Evolutionary conservation across 2,797 vertebrate species (phyloP).

Genomic region (Crax fasciolata): DNA sequence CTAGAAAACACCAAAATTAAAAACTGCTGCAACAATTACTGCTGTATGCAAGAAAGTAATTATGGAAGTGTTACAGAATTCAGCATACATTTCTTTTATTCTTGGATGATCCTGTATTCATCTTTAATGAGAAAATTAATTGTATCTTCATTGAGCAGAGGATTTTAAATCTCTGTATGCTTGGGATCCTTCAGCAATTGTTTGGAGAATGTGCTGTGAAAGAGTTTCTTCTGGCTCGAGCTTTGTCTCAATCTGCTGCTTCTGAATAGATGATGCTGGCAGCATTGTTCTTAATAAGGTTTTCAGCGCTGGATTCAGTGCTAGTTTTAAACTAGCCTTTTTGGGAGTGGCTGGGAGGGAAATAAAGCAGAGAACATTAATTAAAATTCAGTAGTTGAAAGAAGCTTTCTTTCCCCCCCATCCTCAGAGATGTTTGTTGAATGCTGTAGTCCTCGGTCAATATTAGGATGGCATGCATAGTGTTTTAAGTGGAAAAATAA

Average conservation of each 20-base stretch:
- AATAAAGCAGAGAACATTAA: not conserved
- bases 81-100: not conserved
- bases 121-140: constrained; percentile 35
- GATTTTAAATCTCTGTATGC: not conserved
- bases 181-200: not conserved
- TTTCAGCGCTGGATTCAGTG: not conserved
- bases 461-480: not conserved
- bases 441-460: not conserved
- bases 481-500: not conserved
- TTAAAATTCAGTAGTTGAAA: not conserved
- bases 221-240: constrained; percentile 11
- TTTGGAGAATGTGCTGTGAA: constrained; percentile 10
- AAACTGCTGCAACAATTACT: not conserved
- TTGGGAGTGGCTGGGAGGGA: not conserved
- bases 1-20: not conserved
- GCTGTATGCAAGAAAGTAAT: not conserved
- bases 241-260: constrained; percentile 26
- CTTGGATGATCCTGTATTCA: not conserved
- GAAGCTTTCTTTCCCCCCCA: not conserved
- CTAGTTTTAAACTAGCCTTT: not conserved
- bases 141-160: not conserved
- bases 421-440: not conserved
- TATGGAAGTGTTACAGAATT: not conserved
- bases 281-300: constrained; percentile 17
- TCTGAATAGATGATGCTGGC: constrained; percentile 44